Conservation (phyloP, 2,888 invertebrate genomes). For the Pachymerium ferrugineum region DNA sequence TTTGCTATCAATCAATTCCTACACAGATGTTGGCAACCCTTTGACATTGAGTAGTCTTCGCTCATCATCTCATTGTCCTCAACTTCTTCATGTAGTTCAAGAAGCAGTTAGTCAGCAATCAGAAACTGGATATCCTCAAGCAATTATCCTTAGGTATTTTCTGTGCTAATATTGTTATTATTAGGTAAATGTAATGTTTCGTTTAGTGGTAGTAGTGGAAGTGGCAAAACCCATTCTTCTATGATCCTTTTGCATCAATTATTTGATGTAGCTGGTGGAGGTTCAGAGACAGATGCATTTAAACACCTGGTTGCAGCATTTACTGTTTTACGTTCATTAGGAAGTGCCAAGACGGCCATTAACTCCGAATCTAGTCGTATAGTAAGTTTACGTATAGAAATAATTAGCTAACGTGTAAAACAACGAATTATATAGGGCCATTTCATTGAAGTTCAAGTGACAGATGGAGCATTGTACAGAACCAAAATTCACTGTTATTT, state of each 20-base stretch:
- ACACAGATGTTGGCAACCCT: constrained; percentile 79
- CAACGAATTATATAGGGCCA: constrained; percentile 62
- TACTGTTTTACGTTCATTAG: constrained; percentile 84
- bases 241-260: constrained; percentile 83
- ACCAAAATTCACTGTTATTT: constrained; percentile 96
- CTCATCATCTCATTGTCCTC: constrained; percentile 66
- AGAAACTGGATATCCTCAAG: constrained; percentile 92
- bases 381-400: constrained; percentile 53
- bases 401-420: not conserved
- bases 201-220: constrained; percentile 69
- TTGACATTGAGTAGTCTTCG: constrained; percentile 76
- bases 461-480: constrained; percentile 86
- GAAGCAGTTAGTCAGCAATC: constrained; percentile 89
- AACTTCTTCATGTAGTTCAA: constrained; percentile 79
- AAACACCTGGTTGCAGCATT: constrained; percentile 93
- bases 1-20: constrained; percentile 81
- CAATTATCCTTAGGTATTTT: constrained; percentile 75
- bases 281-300: constrained; percentile 91
- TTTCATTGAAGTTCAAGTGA: constrained; percentile 93
- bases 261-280: constrained; percentile 90
- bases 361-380: constrained; percentile 91
- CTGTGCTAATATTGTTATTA: not conserved
- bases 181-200: not conserved
- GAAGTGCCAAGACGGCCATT: constrained; percentile 80
- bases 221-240: constrained; percentile 88